Conservation (phyloP, 2,113 vertebrate genomes). For the Salvator merianae region DNA sequence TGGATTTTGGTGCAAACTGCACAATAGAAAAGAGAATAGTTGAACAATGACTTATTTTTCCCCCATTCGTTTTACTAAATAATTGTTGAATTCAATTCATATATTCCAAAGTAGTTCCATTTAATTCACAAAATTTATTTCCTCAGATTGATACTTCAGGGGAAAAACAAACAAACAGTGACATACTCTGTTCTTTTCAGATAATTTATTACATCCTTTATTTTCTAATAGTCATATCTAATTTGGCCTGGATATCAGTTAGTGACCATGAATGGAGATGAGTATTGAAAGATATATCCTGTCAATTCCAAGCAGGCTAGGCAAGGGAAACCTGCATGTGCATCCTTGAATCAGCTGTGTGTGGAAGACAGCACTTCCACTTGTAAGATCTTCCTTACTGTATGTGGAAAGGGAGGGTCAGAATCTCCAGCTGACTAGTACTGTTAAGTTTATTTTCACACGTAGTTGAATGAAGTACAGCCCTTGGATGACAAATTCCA, state of each 20-base stretch:
- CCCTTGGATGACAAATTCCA: neutral
- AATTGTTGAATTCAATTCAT: neutral
- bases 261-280: neutral
- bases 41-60: too few relatives aligned
- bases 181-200: too few relatives aligned
- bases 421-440: neutral
- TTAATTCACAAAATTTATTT: too few relatives aligned
- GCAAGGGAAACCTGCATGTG: neutral
- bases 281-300: neutral
- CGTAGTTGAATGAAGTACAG: neutral
- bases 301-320: too few relatives aligned
- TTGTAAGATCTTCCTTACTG: neutral
- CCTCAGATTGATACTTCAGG: too few relatives aligned
- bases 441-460: too few relatives aligned
- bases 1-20: neutral
- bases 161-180: too few relatives aligned
- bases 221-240: too few relatives aligned
- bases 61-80: neutral
- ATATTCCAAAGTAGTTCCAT: neutral
- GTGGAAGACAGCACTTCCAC: too few relatives aligned
- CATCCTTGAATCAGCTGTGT: neutral
- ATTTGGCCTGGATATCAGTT: neutral
- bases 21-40: too few relatives aligned
- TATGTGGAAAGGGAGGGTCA: neutral
- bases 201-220: too few relatives aligned